phyloP scores from a whole-genome alignment of 2,113 vertebrate species.

The human region DNA sequence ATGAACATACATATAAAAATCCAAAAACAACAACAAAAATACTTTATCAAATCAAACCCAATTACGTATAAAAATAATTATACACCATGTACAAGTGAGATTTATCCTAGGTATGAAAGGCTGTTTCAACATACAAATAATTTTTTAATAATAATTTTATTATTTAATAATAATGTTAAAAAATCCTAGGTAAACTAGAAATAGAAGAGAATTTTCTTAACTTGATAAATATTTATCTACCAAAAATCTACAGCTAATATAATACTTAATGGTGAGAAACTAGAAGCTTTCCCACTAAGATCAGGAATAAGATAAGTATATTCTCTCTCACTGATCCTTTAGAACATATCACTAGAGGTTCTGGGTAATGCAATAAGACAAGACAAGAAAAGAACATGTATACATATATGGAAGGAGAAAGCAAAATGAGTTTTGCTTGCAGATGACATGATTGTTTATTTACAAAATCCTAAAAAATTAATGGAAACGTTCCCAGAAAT shows the following conservation, averaged over 20 bases:
- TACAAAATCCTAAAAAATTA: neutral
- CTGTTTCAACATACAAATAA: neutral
- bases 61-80: neutral
- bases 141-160: no score
- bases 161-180: neutral
- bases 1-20: neutral
- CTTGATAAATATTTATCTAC: neutral
- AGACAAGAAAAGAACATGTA: neutral
- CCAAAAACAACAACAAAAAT: neutral
- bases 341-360: neutral
- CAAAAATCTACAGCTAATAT: neutral
- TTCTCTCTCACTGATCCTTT: neutral
- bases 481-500: neutral
- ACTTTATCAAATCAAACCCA: neutral
- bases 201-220: neutral
- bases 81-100: neutral
- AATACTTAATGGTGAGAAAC: neutral
- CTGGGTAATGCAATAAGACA: neutral
- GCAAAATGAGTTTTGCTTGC: neutral
- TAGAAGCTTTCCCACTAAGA: neutral
- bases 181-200: neutral
- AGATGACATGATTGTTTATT: neutral
- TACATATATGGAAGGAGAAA: neutral
- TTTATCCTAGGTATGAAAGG: neutral
- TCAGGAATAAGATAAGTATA: neutral